These are phyloP conservation scores for Phenganax subtilis DNA, from an alignment of 92 coral and sea anemone species.

Conservation along the genomic window DNA sequence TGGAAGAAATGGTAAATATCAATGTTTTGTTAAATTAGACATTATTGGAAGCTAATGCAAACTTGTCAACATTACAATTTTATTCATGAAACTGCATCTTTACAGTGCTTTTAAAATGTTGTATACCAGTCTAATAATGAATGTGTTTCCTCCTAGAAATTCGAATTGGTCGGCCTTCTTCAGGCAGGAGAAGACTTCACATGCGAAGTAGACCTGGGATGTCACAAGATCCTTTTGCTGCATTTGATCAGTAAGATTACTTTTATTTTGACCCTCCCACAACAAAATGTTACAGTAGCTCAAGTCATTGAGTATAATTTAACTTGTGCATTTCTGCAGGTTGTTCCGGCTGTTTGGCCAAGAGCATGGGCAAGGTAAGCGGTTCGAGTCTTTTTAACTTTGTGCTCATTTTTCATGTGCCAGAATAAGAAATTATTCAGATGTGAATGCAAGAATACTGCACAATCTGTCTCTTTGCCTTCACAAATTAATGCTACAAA, in stretches of 20 bases:
- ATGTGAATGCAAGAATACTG: too few species aligned
- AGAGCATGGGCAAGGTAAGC: constrained; percentile 2
- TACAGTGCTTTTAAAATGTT: too few species aligned
- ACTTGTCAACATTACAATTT: background rate
- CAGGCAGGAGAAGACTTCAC: constrained; percentile 5
- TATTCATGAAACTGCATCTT: too few species aligned
- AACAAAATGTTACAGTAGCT: background rate
- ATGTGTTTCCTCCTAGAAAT: background rate
- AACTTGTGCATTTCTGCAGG: background rate
- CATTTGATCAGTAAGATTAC: constrained; percentile 34
- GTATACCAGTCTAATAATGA: too few species aligned
- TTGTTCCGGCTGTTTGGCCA: constrained; percentile 15
- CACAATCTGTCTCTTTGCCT: too few species aligned
- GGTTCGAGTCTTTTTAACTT: background rate
- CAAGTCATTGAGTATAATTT: background rate
- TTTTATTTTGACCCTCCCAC: background rate
- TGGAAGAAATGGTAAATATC: background rate
- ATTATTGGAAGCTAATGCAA: background rate
- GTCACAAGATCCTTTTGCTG: constrained; percentile 20
- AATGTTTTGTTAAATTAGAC: background rate
- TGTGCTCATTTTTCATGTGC: too few species aligned
- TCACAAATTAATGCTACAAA: too few species aligned
- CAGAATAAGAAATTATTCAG: too few species aligned
- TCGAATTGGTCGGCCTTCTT: background rate
- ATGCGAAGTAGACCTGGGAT: constrained; percentile 10